Evolutionary conservation across 2,113 vertebrate species (phyloP).

Genomic region (Scalopus aquaticus): DNA sequence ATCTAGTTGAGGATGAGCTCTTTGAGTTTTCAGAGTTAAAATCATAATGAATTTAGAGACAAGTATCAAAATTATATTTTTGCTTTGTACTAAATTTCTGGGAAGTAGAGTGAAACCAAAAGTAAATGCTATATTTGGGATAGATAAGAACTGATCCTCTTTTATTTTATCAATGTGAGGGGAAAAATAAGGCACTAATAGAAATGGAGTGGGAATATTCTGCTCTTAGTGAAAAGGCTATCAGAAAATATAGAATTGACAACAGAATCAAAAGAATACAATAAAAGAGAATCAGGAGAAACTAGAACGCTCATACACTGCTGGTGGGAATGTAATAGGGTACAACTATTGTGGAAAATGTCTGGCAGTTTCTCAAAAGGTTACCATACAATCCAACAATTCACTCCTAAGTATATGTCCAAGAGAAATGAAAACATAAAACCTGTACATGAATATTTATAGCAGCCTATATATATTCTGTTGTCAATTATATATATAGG

Average conservation of each 20-base stretch:
- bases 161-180: not conserved
- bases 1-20: not conserved
- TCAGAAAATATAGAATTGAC: not conserved
- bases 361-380: not conserved
- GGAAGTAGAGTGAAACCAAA: not conserved
- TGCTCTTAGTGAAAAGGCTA: not conserved
- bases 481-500: not conserved
- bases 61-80: not conserved
- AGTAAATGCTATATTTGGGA: not conserved
- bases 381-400: not conserved
- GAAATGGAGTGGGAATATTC: not conserved
- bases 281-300: slow-evolving; percentile 4
- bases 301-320: not conserved
- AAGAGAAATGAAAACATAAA: slow-evolving; percentile 7
- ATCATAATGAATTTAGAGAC: not conserved
- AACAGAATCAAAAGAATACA: slow-evolving; percentile 6
- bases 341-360: not conserved
- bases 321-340: not conserved
- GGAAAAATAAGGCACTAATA: not conserved
- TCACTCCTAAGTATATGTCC: not conserved
- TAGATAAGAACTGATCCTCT: not conserved
- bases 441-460: not conserved
- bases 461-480: no score
- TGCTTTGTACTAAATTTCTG: not conserved
- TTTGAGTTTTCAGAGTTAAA: not conserved